phyloP scores from a whole-genome alignment of 2,888 invertebrate species.

The Apamea monoglypha region DNA sequence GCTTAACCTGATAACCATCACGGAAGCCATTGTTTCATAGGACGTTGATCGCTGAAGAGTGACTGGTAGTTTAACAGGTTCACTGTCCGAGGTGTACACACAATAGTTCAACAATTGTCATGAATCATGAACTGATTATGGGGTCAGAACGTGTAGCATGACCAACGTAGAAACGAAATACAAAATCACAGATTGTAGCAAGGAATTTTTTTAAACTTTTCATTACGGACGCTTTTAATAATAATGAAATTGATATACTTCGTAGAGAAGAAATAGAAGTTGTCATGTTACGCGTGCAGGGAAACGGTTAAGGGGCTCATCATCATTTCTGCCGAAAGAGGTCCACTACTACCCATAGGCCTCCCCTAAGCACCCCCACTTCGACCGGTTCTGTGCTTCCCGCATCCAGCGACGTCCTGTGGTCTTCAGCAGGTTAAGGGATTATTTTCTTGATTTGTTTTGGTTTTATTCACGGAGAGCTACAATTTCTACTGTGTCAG shows the following conservation, averaged over 20 bases:
- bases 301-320: neutral
- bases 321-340: neutral
- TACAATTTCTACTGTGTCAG: too few species aligned
- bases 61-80: conserved; percentile 42
- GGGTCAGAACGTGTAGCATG: neutral
- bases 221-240: too few species aligned
- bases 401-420: neutral
- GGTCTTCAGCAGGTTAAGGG: neutral
- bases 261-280: neutral
- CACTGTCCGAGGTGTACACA: neutral
- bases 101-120: neutral
- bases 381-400: neutral
- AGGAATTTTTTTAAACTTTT: too few species aligned
- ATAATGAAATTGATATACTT: neutral
- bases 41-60: conserved; percentile 31
- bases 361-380: neutral
- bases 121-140: conserved; percentile 8
- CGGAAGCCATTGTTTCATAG: conserved; percentile 35
- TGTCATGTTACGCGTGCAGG: neutral
- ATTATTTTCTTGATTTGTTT: neutral
- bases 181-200: neutral
- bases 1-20: conserved; percentile 36
- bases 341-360: too few species aligned
- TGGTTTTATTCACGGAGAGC: neutral
- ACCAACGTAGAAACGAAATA: neutral